These are phyloP conservation scores for Goniozus legneri DNA, from an alignment of 1,140 invertebrate genomes.

Conservation along the genomic window DNA sequence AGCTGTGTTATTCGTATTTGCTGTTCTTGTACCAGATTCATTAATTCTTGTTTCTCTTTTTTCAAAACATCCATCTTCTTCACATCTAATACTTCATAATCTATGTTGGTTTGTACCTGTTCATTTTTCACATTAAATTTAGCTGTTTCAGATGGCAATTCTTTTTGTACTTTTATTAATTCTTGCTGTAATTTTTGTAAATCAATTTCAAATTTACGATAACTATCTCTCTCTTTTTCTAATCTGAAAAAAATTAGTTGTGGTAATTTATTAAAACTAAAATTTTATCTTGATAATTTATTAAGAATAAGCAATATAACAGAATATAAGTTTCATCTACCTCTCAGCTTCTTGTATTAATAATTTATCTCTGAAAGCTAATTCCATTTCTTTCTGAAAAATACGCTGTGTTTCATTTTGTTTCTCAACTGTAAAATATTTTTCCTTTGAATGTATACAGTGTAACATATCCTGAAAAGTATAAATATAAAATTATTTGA, in stretches of 20 bases:
- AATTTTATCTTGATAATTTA: too few relatives aligned
- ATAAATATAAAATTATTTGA: conserved; percentile 12
- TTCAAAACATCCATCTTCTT: conserved; percentile 22
- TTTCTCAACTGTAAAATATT: conserved; percentile 31
- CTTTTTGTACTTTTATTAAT: conserved; percentile 22
- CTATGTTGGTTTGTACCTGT: conserved; percentile 37
- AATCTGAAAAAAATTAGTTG: conserved; percentile 31
- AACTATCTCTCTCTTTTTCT: conserved; percentile 34
- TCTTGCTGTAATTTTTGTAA: conserved; percentile 42
- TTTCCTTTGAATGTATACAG: conserved; percentile 34
- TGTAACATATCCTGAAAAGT: conserved; percentile 34
- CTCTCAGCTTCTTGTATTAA: conserved; percentile 39
- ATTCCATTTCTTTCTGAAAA: conserved; percentile 38
- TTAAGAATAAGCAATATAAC: neutral
- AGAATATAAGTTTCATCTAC: too few relatives aligned
- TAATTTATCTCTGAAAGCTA: conserved; percentile 41
- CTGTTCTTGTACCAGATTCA: conserved; percentile 39
- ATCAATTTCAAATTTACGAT: conserved; percentile 38
- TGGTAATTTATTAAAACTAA: conserved; percentile 8
- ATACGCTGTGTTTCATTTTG: conserved; percentile 28
- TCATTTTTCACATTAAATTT: conserved; percentile 19
- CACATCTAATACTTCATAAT: conserved; percentile 17
- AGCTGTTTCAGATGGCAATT: neutral
- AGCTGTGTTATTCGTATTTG: conserved; percentile 44
- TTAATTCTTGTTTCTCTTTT: conserved; percentile 41